phyloP scores from a whole-genome alignment of 23 tunicate genomes.

The Botrylloides violaceus region DNA sequence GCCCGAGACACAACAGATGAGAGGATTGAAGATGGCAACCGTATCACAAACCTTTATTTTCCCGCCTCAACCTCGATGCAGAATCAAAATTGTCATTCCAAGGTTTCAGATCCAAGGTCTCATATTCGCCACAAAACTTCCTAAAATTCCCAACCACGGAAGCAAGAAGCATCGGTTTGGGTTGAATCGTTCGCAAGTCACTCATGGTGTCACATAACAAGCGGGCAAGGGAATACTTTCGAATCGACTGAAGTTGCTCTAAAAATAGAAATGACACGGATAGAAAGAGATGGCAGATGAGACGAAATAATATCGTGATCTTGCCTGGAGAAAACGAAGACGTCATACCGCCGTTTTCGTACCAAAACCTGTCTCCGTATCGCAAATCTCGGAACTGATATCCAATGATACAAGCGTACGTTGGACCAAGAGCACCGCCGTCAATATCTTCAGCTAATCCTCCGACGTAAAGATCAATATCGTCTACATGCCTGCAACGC shows the following conservation, averaged over 20 bases:
- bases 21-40: too few species aligned
- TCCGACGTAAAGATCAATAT: constrained; percentile 76
- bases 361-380: constrained; percentile 79
- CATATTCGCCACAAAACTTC: constrained; percentile 35
- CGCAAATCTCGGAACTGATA: constrained; percentile 78
- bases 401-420: constrained; percentile 72
- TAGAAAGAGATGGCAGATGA: not conserved
- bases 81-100: constrained; percentile 30
- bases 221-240: constrained; percentile 31
- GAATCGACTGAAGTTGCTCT: constrained; percentile 65
- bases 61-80: too few species aligned
- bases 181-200: constrained; percentile 59
- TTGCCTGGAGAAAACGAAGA: constrained; percentile 51
- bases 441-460: constrained; percentile 59
- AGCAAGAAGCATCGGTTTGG: constrained; percentile 36
- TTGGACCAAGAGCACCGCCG: constrained; percentile 80
- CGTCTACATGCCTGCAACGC: constrained; percentile 56
- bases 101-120: constrained; percentile 35
- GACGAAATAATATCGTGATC: not conserved
- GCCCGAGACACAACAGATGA: too few species aligned
- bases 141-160: constrained; percentile 29
- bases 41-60: too few species aligned
- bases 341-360: constrained; percentile 79
- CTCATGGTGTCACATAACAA: constrained; percentile 49
- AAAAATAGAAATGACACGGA: not conserved